Evolutionary conservation across 1,140 invertebrate species (phyloP).

Genomic region (Elysia chlorotica): DNA sequence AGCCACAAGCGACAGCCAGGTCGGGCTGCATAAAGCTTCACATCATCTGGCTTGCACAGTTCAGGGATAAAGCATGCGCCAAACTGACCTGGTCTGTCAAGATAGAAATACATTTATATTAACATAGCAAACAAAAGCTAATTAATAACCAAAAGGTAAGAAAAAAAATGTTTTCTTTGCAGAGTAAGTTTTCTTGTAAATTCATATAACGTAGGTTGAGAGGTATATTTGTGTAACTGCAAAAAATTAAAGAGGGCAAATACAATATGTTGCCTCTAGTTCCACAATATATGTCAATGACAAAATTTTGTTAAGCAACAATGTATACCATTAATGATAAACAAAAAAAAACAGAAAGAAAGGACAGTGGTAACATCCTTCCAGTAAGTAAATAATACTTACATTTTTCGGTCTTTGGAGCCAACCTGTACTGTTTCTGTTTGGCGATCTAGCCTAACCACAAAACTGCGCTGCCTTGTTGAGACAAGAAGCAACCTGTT

Average conservation of each 20-base stretch:
- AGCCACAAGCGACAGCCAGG: slow-evolving; percentile 83
- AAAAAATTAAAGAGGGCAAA: no score
- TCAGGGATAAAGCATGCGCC: slow-evolving; percentile 58
- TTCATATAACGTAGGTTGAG: no score
- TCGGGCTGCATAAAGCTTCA: slow-evolving; percentile 74
- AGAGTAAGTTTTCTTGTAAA: no score
- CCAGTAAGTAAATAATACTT: slow-evolving; percentile 38
- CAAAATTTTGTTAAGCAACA: background rate
- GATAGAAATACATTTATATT: no score
- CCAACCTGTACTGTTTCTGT: slow-evolving; percentile 78
- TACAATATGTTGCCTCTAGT: no score
- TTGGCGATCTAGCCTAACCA: slow-evolving; percentile 69
- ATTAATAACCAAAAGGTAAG: background rate
- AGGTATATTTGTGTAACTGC: no score
- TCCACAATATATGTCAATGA: background rate
- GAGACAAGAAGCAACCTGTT: slow-evolving; percentile 79
- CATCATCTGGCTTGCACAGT: slow-evolving; percentile 49
- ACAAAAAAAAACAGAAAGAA: background rate
- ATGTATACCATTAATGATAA: background rate
- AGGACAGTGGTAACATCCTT: background rate
- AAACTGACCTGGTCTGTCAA: slow-evolving; percentile 54
- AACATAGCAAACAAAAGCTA: slow-evolving; percentile 25
- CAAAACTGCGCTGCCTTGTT: slow-evolving; percentile 77
- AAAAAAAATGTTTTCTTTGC: background rate
- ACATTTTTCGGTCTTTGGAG: slow-evolving; percentile 84